Base-by-base conservation (phyloP, 2,113 vertebrate species). In the Sinocyclocheilus anshuiensis region DNA sequence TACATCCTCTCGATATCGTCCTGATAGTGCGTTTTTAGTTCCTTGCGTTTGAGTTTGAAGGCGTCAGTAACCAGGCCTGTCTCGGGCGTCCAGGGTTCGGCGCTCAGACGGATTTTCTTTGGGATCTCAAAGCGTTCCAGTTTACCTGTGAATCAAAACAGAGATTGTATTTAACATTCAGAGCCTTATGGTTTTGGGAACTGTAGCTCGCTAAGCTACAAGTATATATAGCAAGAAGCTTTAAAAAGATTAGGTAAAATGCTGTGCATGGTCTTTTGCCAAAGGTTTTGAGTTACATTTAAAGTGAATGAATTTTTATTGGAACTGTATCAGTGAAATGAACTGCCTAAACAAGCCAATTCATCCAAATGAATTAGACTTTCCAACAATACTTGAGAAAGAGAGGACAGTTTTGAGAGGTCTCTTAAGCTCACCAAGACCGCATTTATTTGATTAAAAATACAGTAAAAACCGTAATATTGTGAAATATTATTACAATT, bases 81-180 rank as follows among this genome's bases (percentile, higher is more conserved):
- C 94, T 99, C 98, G 20, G 98, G 98, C 39, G 97, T 99, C 98
- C 98, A 99, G 0, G 97, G 93, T 74, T 99, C 98, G 0, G 97
- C 92, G 26, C 97, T 97, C 93, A 99, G 94, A 2, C 97, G 94
- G 87, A 99, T 96, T 94, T 99, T 99, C 77, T 96, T 94, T 65
- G 98, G 98, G 83, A 99, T 96, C 92, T 99, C 98, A 90, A 99
- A 99, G 76, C 97, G 96, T 91, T 99, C 98, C 93, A 99, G 93
- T 85, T 97, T 96, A 33, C 95, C 98, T 99, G 91, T 59, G 5
- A 61, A 26, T 12, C 89, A 53, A 83, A 67, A 78, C 4, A 24
- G 26, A 11, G 2, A n/a, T 59, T 83, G 10, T 15, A 39, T 39
- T 20, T 20, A 0, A 69, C 29, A 48, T 45, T 45, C 42, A 45